Percentiles rank a stretch among this genome's conserved stretches.
phyloP scores from a whole-genome alignment of 2,888 invertebrate genomes.

The Drosophila kanekoi region DNA sequence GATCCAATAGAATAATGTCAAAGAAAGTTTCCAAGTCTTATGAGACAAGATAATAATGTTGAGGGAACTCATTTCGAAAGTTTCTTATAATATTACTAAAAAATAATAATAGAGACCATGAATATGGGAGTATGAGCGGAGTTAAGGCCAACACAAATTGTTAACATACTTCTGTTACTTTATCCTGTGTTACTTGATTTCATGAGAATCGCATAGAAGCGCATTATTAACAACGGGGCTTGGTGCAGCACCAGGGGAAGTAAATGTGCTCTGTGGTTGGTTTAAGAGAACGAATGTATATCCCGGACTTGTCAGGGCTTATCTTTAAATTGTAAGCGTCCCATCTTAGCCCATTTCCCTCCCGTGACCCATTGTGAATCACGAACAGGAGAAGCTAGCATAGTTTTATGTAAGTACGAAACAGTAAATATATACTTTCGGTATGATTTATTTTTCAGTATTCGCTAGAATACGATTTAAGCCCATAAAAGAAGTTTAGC shows the following conservation, averaged over 20 bases:
- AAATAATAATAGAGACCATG: neutral
- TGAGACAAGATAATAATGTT: neutral
- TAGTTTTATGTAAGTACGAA: too few species aligned
- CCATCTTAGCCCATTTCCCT: too few species aligned
- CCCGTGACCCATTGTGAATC: too few species aligned
- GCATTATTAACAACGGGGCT: neutral
- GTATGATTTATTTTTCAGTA: neutral
- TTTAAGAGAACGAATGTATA: too few species aligned
- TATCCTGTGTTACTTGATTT: neutral
- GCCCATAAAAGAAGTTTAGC: neutral
- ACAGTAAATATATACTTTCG: neutral
- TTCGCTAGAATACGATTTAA: conserved; percentile 1
- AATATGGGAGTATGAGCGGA: too few species aligned
- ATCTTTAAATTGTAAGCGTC: too few species aligned
- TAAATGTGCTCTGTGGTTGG: too few species aligned
- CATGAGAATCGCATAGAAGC: neutral
- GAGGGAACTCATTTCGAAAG: neutral
- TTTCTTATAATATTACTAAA: neutral
- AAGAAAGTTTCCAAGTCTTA: conserved; percentile 17
- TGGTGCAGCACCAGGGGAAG: too few species aligned
- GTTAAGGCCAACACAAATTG: too few species aligned
- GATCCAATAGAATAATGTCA: neutral
- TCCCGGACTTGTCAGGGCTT: too few species aligned
- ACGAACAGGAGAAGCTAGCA: too few species aligned
- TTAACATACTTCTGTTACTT: too few species aligned